phyloP scores from a whole-genome alignment of 2,113 vertebrate species.

The Osmerus eperlanus region DNA sequence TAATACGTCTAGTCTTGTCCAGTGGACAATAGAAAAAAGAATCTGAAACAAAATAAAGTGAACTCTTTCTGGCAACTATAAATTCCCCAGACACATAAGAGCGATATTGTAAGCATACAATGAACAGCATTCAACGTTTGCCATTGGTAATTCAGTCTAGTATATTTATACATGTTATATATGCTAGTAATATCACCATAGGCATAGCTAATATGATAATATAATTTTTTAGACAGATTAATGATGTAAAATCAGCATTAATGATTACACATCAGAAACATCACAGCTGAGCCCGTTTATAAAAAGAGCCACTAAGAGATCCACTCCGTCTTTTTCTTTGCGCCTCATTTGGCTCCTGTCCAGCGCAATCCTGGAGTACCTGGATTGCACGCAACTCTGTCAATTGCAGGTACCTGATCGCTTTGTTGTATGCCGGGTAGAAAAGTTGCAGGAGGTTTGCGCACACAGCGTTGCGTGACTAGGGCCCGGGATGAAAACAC shows the following conservation, averaged over 20 bases:
- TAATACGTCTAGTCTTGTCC: too few relatives aligned
- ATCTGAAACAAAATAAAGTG: background rate
- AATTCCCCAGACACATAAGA: too few relatives aligned
- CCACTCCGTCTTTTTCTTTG: slow-evolving; percentile 56
- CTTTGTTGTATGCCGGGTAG: slow-evolving; percentile 63
- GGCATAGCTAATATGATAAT: too few relatives aligned
- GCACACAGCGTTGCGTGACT: slow-evolving; percentile 75
- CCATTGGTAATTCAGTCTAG: too few relatives aligned
- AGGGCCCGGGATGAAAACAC: slow-evolving; percentile 71
- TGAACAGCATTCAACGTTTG: too few relatives aligned
- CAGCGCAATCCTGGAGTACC: slow-evolving; percentile 65
- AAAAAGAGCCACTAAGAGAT: slow-evolving; percentile 7
- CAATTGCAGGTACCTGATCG: slow-evolving; percentile 72
- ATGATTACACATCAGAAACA: too few relatives aligned
- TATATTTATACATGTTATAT: too few relatives aligned
- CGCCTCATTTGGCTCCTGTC: slow-evolving; percentile 48
- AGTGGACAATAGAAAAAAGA: too few relatives aligned
- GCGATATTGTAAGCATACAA: background rate
- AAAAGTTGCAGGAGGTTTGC: slow-evolving; percentile 64
- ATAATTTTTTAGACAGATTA: background rate
- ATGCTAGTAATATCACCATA: too few relatives aligned
- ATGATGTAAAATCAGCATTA: too few relatives aligned
- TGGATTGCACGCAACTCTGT: slow-evolving; percentile 74
- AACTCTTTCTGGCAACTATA: too few relatives aligned
- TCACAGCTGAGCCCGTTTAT: too few relatives aligned